Base-by-base conservation (phyloP, 2,797 vertebrate genomes). In the Pteronotus mesoamericanus region DNA sequence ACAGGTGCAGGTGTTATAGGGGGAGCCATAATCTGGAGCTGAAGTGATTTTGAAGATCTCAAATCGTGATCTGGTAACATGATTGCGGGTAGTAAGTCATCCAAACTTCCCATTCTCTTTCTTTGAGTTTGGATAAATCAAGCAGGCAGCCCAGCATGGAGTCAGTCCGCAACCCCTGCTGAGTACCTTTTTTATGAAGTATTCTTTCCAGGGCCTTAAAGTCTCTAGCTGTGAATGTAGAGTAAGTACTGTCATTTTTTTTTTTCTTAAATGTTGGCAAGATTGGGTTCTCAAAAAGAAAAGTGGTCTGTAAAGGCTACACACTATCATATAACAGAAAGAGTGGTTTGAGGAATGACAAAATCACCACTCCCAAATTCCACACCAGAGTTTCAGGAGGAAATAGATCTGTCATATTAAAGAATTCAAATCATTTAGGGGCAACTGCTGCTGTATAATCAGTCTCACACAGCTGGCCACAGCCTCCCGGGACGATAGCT, bases 281-380 rank as follows among this genome's bases (percentile, higher is more conserved):
- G 86, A 74, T 26, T 94, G 75, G 55, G 59, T 77, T 93, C 86
- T 89, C 37, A 55, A 77, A 66, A 92, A 75, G 69, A 80, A 71
- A 91, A 92, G 66, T 89, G 68, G 68, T 86, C 69, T 77, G 37
- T 66, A 75, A 94, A 89, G 91, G 94, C 89, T 46, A 85, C 12
- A 69, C 4, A 21, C 48, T 75, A 22, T 34, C 68, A 26, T 55
- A 87, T 10, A 46, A 92, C 4, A 75, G 94, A 61, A 51, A 95
- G 88, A 96, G 34, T 6, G 12, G 91, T 83, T n/a, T 59, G 79
- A 89, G 86, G 91, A 97, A 91, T 55, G 57, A 53, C 46, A 72
- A 89, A 92, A 48, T 59, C 72, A 68, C 57, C 34, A 51, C 68
- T 86, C 69, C 77, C 75, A 74, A 85, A 89, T 93, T 84, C 75